Conservation (phyloP, 2,797 vertebrate genomes). For the Macropodus opercularis region DNA sequence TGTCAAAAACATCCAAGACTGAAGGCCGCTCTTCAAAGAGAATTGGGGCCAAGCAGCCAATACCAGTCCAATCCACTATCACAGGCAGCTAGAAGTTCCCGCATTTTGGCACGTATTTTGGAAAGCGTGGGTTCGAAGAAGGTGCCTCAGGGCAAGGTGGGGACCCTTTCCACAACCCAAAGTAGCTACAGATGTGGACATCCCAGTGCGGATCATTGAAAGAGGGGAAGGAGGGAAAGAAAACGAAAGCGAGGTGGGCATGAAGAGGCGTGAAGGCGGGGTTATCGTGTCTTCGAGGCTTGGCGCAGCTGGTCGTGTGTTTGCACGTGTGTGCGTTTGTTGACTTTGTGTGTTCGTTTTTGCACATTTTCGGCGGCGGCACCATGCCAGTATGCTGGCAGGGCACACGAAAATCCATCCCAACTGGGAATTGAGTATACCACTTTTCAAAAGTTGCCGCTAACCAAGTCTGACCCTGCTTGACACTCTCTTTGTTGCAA, state of each 20-base stretch:
- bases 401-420: slow-evolving; percentile 75
- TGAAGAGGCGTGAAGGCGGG: slow-evolving; percentile 82
- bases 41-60: slow-evolving; percentile 78
- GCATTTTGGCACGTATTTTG: slow-evolving; percentile 79
- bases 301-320: slow-evolving; percentile 82
- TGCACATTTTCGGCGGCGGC: slow-evolving; percentile 75
- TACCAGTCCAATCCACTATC: slow-evolving; percentile 73
- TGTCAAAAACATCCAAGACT: slow-evolving; percentile 80
- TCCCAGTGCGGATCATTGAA: slow-evolving; percentile 73
- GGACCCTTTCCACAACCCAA: slow-evolving; percentile 78
- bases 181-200: slow-evolving; percentile 82
- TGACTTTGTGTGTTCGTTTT: slow-evolving; percentile 75
- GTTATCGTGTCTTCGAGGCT: slow-evolving; percentile 83
- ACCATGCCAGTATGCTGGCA: slow-evolving; percentile 79
- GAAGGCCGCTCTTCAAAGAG: slow-evolving; percentile 83
- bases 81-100: slow-evolving; percentile 69
- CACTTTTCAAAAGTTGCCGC: slow-evolving; percentile 82
- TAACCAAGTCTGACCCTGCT: slow-evolving; percentile 83
- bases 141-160: slow-evolving; percentile 78
- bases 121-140: slow-evolving; percentile 81
- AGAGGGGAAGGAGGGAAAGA: slow-evolving; percentile 67
- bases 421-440: slow-evolving; percentile 76
- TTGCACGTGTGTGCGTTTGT: slow-evolving; percentile 69
- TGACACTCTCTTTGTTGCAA: slow-evolving; percentile 75
- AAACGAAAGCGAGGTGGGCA: slow-evolving; percentile 74